Percentiles rank a stretch among this genome's conserved stretches.
phyloP scores from a whole-genome alignment of 2,888 invertebrate species.

The Parnassius smintheus region DNA sequence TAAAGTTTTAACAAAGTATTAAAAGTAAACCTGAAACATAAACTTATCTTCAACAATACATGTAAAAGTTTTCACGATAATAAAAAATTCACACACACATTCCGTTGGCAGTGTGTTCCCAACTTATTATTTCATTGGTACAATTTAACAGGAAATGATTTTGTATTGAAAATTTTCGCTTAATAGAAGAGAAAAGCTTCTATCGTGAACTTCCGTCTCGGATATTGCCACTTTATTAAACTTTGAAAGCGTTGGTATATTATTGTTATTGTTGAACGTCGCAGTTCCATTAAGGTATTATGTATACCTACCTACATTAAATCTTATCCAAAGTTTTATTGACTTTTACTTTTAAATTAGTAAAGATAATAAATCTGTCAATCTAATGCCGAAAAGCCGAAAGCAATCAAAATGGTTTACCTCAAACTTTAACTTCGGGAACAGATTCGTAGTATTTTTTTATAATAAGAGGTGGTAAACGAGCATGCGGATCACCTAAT shows the following conservation, averaged over 20 bases:
- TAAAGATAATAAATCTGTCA: no score
- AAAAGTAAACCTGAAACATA: no score
- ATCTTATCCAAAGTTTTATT: no score
- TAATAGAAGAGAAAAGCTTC: background rate
- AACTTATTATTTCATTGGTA: constrained; percentile 12
- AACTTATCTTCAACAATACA: no score
- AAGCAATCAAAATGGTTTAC: no score
- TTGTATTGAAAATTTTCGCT: constrained; percentile 17
- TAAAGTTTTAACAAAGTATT: no score
- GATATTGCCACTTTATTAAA: constrained; percentile 26
- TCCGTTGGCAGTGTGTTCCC: background rate
- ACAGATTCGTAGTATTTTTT: no score
- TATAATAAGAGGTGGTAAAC: no score
- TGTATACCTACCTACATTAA: background rate
- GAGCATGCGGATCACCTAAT: no score
- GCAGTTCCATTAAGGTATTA: constrained; percentile 9
- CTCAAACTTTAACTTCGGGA: no score
- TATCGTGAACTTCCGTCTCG: constrained; percentile 20
- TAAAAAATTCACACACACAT: background rate
- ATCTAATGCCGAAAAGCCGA: no score
- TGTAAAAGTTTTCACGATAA: background rate
- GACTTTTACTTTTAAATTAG: no score
- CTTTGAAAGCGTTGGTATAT: constrained; percentile 16
- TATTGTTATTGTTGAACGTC: constrained; percentile 14
- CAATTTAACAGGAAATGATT: constrained; percentile 7